Conservation (phyloP, 1,140 invertebrate species). For the Asbolus verrucosus region DNA sequence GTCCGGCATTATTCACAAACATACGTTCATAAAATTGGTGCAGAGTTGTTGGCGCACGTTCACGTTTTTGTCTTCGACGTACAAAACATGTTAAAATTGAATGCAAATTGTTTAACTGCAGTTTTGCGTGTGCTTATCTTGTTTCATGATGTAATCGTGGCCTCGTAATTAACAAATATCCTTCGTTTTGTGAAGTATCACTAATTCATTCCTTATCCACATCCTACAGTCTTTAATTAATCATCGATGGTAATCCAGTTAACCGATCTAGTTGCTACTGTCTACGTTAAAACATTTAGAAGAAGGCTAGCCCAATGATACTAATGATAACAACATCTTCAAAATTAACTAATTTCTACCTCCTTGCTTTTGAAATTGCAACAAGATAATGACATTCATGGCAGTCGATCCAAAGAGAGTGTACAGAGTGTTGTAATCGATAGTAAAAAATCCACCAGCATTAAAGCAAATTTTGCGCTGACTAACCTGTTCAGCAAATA, state of each 20-base stretch:
- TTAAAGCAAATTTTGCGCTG: not conserved
- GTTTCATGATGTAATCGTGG: no score
- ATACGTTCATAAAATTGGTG: constrained; percentile 8
- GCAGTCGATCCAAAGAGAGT: not conserved
- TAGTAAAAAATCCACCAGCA: not conserved
- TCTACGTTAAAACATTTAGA: no score
- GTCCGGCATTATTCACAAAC: constrained; percentile 8
- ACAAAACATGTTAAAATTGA: not conserved
- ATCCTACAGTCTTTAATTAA: no score
- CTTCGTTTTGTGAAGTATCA: no score
- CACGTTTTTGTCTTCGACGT: not conserved
- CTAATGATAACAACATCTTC: no score
- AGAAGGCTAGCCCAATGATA: no score
- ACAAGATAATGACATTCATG: not conserved
- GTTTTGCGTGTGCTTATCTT: no score
- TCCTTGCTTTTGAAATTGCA: constrained; percentile 6
- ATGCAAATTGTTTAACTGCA: constrained; percentile 15
- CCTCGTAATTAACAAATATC: no score
- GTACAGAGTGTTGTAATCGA: constrained; percentile 1
- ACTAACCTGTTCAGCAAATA: not conserved
- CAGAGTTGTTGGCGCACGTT: constrained; percentile 3
- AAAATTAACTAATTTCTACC: no score
- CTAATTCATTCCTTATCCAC: no score
- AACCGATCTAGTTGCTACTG: no score
- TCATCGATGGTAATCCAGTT: no score